phyloP scores from a whole-genome alignment of 2,888 invertebrate species.

The Drosophila colorata region DNA sequence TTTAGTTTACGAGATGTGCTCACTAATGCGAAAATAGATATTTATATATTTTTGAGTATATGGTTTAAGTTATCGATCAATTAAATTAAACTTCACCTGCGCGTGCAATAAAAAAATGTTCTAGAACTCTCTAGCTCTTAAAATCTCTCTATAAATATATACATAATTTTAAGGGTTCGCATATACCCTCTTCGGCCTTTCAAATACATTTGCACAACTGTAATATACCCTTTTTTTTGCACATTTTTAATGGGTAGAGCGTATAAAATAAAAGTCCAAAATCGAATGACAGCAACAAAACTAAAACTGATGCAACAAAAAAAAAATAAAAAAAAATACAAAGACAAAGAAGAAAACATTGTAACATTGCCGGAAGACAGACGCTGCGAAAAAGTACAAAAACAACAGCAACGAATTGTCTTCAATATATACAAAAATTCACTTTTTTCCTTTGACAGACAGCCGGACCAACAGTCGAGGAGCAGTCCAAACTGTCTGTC shows the following conservation, averaged over 20 bases:
- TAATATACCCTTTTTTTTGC: not conserved
- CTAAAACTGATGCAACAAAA: slow-evolving; percentile 72
- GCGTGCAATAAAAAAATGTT: too few species aligned
- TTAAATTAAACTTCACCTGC: too few species aligned
- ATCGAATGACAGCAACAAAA: slow-evolving; percentile 49
- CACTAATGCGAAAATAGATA: too few species aligned
- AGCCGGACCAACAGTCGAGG: slow-evolving; percentile 45
- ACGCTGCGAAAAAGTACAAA: slow-evolving; percentile 24
- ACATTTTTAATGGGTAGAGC: not conserved
- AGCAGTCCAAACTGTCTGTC: slow-evolving; percentile 2
- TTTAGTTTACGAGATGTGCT: too few species aligned
- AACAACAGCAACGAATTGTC: slow-evolving; percentile 65
- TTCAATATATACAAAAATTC: slow-evolving; percentile 66
- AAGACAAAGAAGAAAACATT: slow-evolving; percentile 53
- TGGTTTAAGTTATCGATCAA: too few species aligned
- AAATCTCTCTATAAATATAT: too few species aligned
- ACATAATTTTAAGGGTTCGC: too few species aligned
- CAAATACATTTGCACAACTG: not conserved
- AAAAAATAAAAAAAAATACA: not conserved
- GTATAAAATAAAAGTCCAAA: slow-evolving; percentile 20
- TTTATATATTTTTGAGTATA: too few species aligned
- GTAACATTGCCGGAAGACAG: slow-evolving; percentile 78
- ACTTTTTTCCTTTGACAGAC: slow-evolving; percentile 70
- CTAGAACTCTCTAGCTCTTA: too few species aligned
- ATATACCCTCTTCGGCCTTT: too few species aligned